These are phyloP conservation scores for Acipenser ruthenus DNA, from an alignment of 2,797 vertebrate species.

Conservation along the genomic window DNA sequence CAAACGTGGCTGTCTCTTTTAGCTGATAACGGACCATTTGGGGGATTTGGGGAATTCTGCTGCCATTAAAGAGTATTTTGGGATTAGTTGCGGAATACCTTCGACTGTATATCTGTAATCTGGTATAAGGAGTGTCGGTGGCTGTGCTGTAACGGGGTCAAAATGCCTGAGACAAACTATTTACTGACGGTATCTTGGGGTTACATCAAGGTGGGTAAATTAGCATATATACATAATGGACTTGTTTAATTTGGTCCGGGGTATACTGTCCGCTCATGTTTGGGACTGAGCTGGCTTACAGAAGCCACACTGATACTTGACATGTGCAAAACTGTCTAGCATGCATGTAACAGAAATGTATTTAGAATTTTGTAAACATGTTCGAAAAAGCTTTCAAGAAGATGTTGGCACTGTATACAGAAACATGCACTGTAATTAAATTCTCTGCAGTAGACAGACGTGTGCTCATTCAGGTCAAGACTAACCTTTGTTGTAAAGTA, in stretches of 20 bases:
- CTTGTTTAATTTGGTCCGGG: not conserved
- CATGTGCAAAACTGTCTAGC: not conserved
- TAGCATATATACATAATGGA: not conserved
- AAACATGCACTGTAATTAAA: no score
- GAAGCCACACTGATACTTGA: conserved; percentile 2
- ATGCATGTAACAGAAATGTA: no score
- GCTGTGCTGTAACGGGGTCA: conserved; percentile 59
- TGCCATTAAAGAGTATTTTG: conserved; percentile 24
- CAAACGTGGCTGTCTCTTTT: conserved; percentile 36
- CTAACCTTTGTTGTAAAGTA: no score
- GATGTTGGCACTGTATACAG: no score
- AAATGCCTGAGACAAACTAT: conserved; percentile 96
- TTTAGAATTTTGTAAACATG: no score
- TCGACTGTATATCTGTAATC: conserved; percentile 31
- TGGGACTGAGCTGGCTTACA: conserved; percentile 4
- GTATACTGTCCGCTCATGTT: not conserved
- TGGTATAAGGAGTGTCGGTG: conserved; percentile 50
- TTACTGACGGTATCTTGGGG: conserved; percentile 92
- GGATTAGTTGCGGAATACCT: conserved; percentile 28
- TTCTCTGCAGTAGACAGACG: no score
- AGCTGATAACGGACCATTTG: conserved; percentile 32
- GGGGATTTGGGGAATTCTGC: conserved; percentile 25
- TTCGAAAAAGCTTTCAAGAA: no score
- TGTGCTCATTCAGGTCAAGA: no score
- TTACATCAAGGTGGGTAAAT: conserved; percentile 92